These are phyloP conservation scores for Urechis unicinctus DNA, from an alignment of 2,888 invertebrate species.

Conservation along the genomic window DNA sequence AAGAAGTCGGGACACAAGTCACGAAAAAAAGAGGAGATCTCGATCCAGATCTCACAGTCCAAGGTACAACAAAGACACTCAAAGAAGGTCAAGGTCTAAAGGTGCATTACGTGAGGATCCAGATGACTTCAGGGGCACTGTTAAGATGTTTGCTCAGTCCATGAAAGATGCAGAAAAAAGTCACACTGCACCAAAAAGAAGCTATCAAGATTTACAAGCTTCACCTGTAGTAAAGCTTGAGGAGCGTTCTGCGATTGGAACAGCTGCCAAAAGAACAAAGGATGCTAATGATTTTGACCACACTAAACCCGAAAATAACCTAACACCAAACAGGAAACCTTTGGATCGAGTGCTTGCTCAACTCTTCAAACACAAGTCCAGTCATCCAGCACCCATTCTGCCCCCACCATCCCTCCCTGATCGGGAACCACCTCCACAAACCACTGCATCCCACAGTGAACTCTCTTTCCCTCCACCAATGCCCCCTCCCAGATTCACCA, in stretches of 20 bases:
- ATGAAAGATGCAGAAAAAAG: constrained; percentile 9
- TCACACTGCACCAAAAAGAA: not conserved
- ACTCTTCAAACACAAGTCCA: not conserved
- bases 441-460: not conserved
- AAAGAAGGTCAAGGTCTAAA: not conserved
- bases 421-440: not conserved
- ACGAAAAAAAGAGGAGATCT: not conserved
- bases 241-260: not conserved
- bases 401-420: not conserved
- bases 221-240: not conserved
- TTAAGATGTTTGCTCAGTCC: constrained; percentile 15
- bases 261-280: not conserved
- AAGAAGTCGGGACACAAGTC: not conserved
- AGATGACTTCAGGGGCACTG: constrained; percentile 9
- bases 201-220: too few species aligned
- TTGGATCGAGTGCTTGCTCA: too few species aligned
- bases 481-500: not conserved
- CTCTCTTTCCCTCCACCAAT: not conserved
- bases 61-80: not conserved
- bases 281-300: not conserved
- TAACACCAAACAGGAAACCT: too few species aligned
- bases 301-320: not conserved
- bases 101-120: not conserved
- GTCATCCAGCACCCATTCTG: not conserved
- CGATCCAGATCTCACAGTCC: not conserved